A percentile compares a stretch with the other conserved stretches of the same genome.
These are phyloP conservation scores for Archocentrus centrarchus DNA, from an alignment of 2,113 vertebrate genomes.

Conservation along the genomic window DNA sequence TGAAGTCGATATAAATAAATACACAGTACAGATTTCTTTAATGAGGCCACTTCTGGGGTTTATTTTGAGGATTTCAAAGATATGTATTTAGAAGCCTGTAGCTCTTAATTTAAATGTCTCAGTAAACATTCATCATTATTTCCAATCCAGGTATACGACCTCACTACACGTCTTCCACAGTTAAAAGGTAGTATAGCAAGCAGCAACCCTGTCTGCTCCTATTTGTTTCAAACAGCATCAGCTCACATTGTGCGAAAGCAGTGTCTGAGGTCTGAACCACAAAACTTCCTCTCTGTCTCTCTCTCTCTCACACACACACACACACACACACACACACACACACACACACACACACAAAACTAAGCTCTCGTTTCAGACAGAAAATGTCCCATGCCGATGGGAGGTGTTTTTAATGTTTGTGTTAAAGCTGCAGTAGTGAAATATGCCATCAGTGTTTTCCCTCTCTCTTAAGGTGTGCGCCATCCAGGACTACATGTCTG, in stretches of 20 bases:
- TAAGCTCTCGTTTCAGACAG: constrained; percentile 20
- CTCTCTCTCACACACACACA: background rate
- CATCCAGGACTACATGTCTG: background rate
- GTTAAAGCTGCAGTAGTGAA: background rate
- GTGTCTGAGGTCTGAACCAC: background rate
- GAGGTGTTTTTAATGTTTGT: constrained; percentile 11
- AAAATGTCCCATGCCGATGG: background rate
- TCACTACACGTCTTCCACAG: background rate
- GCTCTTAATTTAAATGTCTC: background rate
- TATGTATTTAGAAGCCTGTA: background rate
- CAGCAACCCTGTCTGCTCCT: background rate
- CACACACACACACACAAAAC: background rate
- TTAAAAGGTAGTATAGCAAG: background rate
- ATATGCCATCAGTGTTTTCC: background rate
- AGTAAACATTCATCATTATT: background rate
- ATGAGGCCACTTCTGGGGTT: background rate
- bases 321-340: background rate
- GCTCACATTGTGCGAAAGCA: background rate
- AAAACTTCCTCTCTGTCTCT: background rate
- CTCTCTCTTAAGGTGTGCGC: background rate
- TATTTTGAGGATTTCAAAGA: background rate
- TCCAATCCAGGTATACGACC: background rate
- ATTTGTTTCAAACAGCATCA: background rate
- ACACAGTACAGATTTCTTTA: background rate
- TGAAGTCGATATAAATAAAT: background rate